Conservation (phyloP, 2,797 vertebrate genomes). For the Prionace glauca region DNA sequence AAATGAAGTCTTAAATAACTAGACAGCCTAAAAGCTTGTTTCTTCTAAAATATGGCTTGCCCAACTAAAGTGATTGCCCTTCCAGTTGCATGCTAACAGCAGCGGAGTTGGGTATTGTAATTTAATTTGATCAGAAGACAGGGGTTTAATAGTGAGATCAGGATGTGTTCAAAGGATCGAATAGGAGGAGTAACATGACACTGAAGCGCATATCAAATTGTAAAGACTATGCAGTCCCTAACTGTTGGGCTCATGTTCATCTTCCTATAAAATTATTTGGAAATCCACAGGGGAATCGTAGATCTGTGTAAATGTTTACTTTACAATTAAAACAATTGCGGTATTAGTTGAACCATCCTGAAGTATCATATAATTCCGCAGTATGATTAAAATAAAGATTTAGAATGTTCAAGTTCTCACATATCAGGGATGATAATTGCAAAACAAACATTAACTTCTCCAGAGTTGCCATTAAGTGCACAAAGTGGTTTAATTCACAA, state of each 20-base stretch:
- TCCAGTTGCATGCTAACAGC: not conserved
- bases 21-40: not conserved
- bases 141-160: not conserved
- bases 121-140: not conserved
- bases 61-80: not conserved
- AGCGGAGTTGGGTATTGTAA: not conserved
- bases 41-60: too few relatives aligned
- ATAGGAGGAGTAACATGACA: not conserved
- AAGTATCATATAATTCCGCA: not conserved
- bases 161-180: not conserved
- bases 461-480: too few relatives aligned
- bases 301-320: not conserved
- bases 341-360: not conserved
- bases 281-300: not conserved
- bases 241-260: not conserved
- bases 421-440: not conserved
- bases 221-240: not conserved
- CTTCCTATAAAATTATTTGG: not conserved
- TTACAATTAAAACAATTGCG: not conserved
- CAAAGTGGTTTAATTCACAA: too few relatives aligned
- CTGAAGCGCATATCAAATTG: not conserved
- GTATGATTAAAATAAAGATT: not conserved
- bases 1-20: conserved; percentile 14
- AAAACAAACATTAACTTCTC: not conserved
- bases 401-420: not conserved